These are phyloP conservation scores for Rissa tridactyla DNA, from an alignment of 2,113 vertebrate genomes.

Conservation along the genomic window DNA sequence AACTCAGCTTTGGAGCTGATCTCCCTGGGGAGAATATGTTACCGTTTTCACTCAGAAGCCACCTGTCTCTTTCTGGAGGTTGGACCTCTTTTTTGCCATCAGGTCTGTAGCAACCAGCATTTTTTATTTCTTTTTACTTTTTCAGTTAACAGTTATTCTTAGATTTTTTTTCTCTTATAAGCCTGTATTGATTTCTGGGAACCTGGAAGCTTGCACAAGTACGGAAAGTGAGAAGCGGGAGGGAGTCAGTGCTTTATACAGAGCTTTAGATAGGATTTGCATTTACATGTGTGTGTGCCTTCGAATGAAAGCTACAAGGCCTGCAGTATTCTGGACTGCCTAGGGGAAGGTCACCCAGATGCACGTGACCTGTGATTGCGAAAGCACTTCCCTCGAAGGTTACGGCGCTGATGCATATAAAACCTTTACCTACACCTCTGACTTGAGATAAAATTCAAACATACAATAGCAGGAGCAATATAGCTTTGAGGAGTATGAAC, in stretches of 20 bases:
- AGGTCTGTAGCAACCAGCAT: not conserved
- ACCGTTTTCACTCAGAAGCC: conserved; percentile 34
- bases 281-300: not conserved
- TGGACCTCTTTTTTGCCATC: not conserved
- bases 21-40: conserved; percentile 42
- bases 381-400: not conserved
- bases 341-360: not conserved
- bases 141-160: not conserved
- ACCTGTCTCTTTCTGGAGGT: conserved; percentile 49
- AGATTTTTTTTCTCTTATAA: not conserved
- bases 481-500: not conserved
- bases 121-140: not conserved
- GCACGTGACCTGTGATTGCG: not conserved
- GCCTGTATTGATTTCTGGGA: not conserved
- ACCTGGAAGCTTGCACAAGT: not conserved
- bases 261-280: not conserved
- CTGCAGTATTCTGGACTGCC: not conserved
- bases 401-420: not conserved
- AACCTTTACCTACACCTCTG: not conserved
- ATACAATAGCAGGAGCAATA: not conserved
- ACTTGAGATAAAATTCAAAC: not conserved
- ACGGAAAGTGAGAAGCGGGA: not conserved
- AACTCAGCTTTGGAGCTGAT: conserved; percentile 65
- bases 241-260: not conserved
- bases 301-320: not conserved